A percentile compares a stretch with the other conserved stretches of the same genome.
These are phyloP conservation scores for Cyprinodon variegatus DNA, from an alignment of 2,113 vertebrate genomes.

Conservation along the genomic window DNA sequence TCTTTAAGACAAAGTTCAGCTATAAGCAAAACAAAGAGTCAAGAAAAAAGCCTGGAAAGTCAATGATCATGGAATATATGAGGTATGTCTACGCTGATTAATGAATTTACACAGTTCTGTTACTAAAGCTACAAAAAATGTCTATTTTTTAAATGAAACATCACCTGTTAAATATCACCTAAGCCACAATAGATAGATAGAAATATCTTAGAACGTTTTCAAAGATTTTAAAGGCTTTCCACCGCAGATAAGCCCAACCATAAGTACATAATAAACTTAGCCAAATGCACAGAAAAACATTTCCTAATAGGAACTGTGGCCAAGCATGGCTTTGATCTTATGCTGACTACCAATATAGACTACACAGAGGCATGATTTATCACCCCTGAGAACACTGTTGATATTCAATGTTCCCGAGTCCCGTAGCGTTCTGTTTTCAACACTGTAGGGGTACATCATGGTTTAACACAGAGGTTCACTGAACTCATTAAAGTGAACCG, in stretches of 20 bases:
- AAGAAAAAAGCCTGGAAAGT: background rate
- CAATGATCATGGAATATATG: background rate
- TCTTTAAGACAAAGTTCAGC: background rate
- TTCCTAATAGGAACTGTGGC: too few relatives aligned
- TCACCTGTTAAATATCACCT: too few relatives aligned
- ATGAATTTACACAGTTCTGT: background rate
- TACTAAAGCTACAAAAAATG: too few relatives aligned
- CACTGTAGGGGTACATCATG: background rate
- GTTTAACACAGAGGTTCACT: background rate
- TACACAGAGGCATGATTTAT: background rate
- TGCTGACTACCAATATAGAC: background rate
- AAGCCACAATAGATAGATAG: too few relatives aligned
- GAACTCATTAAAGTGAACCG: background rate
- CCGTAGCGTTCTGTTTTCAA: too few relatives aligned
- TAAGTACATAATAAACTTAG: background rate
- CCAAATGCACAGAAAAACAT: too few relatives aligned
- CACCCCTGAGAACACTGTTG: background rate
- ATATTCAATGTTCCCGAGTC: background rate
- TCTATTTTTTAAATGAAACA: too few relatives aligned
- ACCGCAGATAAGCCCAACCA: too few relatives aligned
- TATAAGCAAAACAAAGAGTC: background rate
- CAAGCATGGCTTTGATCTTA: background rate
- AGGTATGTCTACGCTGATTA: background rate
- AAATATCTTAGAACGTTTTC: too few relatives aligned
- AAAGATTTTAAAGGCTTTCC: too few relatives aligned